Percentiles rank a stretch among this genome's conserved stretches.
These are phyloP conservation scores for Hippolais icterina DNA, from an alignment of 2,113 vertebrate genomes.

Conservation along the genomic window DNA sequence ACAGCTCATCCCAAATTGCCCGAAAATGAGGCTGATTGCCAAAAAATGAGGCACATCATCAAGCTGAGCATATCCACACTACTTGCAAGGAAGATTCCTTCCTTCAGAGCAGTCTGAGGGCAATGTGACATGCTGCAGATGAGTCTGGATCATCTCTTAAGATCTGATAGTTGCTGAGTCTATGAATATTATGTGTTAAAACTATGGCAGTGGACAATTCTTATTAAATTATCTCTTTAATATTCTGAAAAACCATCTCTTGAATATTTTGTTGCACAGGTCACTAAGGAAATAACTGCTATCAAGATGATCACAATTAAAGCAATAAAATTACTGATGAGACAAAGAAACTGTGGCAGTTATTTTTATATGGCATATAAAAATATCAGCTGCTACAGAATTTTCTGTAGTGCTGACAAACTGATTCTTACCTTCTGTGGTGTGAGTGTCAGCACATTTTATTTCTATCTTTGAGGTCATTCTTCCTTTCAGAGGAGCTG, in stretches of 20 bases:
- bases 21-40: not conserved
- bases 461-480: not conserved
- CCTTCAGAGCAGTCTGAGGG: not conserved
- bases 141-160: not conserved
- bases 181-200: not conserved
- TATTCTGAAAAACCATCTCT: not conserved
- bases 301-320: slow-evolving; percentile 19
- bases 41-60: not conserved
- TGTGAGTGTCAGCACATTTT: slow-evolving; percentile 21
- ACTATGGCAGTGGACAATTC: not conserved
- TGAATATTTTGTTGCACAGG: slow-evolving; percentile 5
- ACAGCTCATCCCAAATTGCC: not conserved
- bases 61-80: not conserved
- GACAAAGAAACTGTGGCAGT: not conserved
- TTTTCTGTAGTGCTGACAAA: slow-evolving; percentile 11
- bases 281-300: slow-evolving; percentile 21
- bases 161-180: not conserved
- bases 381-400: slow-evolving; percentile 22
- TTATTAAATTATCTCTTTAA: slow-evolving; percentile 4
- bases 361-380: slow-evolving; percentile 33
- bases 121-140: not conserved
- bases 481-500: not conserved
- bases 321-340: slow-evolving; percentile 37
- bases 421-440: not conserved
- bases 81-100: not conserved